These are phyloP conservation scores for Armadillidium nasatum DNA, from an alignment of 1,140 invertebrate species.

Conservation along the genomic window DNA sequence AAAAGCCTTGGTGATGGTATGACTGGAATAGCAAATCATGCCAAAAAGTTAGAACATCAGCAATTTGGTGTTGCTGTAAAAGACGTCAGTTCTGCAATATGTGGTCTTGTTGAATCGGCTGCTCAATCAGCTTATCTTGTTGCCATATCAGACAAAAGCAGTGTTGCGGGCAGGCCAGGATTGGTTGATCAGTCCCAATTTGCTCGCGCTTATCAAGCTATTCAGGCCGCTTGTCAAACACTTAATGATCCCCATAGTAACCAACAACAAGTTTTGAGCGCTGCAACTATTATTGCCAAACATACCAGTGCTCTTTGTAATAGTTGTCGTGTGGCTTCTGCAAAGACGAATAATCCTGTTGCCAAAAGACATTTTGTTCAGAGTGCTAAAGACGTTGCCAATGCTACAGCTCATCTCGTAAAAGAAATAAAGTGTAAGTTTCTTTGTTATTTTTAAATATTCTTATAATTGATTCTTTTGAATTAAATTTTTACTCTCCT, in stretches of 20 bases:
- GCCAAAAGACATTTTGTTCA: constrained; percentile 96
- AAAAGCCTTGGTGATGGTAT: constrained; percentile 81
- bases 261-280: constrained; percentile 80
- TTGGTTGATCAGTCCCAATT: constrained; percentile 89
- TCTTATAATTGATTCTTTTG: neutral
- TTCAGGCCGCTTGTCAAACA: constrained; percentile 78
- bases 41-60: constrained; percentile 80
- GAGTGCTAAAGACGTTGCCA: constrained; percentile 94
- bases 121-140: constrained; percentile 91
- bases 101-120: constrained; percentile 86
- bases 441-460: neutral
- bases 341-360: constrained; percentile 84
- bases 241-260: constrained; percentile 68
- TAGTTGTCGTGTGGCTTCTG: constrained; percentile 85
- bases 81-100: constrained; percentile 78
- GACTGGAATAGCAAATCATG: constrained; percentile 88
- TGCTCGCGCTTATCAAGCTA: constrained; percentile 78
- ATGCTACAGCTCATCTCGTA: constrained; percentile 88
- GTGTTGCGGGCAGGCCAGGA: constrained; percentile 82
- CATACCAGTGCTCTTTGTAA: constrained; percentile 94
- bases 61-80: constrained; percentile 81
- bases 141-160: constrained; percentile 83
- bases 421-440: constrained; percentile 78
- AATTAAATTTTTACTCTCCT: neutral
- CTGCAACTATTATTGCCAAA: constrained; percentile 90